Base-by-base conservation (phyloP, 2,888 invertebrate species). In the Netelia melanura region DNA sequence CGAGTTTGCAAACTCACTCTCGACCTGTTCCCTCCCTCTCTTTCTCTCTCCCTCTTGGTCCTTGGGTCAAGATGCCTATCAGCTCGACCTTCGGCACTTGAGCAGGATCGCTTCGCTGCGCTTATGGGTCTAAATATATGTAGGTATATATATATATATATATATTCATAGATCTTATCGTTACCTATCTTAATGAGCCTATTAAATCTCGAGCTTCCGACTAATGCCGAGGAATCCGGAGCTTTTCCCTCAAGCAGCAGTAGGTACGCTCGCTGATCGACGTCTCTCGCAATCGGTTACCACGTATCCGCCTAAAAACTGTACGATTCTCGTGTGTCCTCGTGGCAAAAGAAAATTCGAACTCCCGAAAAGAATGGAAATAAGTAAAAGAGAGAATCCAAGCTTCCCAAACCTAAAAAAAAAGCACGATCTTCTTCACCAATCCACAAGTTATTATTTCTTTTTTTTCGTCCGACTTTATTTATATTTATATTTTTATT, bases 131-230 rank as follows among this genome's bases (percentile, higher is more conserved):
- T 48, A 14, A 48, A 48, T 48, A 48, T 14, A 48, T 48, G 8
- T 11, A 48, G 2, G 8, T 48, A 48, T 48, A 78, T 64, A 74
- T 65, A 52, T 68, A 52, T 68, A 54, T 21, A 38, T 75, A 72
- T 62, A 68, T 52, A 23, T 65, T 48, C 25, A 61, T 14, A 44
- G 62, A n/a, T 43, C 61, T 78, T 82, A 84, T 86, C 86, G 76
- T 86, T 62, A 76, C 79, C 70, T 62, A 81, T 81, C 80, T 81
- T 81, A 81, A 81, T 81, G 80, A 81, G 80, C 65, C 78, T 67
- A 67, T 81, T 81, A 81, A 81, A 67, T 81, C 80, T 61, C 61
- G 48, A 81, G 80, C 44, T 30, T 17, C 77, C 77, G 71, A 70
- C 78, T 85, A 86, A 78, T 81, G 71, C 74, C 77, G 52, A 17